Conservation (phyloP, 1,140 invertebrate genomes). For the Elymnias hypermnestra region DNA sequence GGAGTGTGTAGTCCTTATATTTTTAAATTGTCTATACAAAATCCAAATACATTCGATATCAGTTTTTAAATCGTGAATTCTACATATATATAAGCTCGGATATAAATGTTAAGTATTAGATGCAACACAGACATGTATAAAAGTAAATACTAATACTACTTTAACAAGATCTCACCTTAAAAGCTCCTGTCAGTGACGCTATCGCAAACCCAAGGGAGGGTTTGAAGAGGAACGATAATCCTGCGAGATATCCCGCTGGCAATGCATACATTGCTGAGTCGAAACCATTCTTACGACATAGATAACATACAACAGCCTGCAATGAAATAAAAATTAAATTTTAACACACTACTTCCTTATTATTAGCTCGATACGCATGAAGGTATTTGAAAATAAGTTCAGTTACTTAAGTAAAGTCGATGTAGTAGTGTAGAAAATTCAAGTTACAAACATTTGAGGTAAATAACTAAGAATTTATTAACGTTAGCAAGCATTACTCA, state of each 20-base stretch:
- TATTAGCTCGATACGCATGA: neutral
- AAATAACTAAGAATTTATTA: no score
- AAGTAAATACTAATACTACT: neutral
- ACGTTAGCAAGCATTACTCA: no score
- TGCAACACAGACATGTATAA: neutral
- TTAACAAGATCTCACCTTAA: constrained; percentile 41
- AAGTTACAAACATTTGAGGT: no score
- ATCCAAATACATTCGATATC: no score
- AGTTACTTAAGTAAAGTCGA: constrained; percentile 1
- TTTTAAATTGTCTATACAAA: no score
- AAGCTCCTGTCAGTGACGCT: constrained; percentile 51
- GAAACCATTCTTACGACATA: constrained; percentile 52
- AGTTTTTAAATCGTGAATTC: no score
- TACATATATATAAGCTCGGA: no score
- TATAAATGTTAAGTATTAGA: no score
- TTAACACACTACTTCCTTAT: neutral
- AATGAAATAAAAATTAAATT: constrained; percentile 25
- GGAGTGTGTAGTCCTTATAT: no score
- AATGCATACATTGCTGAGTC: constrained; percentile 64
- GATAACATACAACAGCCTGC: constrained; percentile 65
- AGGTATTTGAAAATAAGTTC: neutral
- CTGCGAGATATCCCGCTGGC: constrained; percentile 67
- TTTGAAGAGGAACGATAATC: constrained; percentile 65
- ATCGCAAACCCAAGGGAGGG: constrained; percentile 58
- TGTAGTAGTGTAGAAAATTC: neutral